Evolutionary conservation across 2,113 vertebrate species (phyloP).

Genomic region (Pungitius pungitius): DNA sequence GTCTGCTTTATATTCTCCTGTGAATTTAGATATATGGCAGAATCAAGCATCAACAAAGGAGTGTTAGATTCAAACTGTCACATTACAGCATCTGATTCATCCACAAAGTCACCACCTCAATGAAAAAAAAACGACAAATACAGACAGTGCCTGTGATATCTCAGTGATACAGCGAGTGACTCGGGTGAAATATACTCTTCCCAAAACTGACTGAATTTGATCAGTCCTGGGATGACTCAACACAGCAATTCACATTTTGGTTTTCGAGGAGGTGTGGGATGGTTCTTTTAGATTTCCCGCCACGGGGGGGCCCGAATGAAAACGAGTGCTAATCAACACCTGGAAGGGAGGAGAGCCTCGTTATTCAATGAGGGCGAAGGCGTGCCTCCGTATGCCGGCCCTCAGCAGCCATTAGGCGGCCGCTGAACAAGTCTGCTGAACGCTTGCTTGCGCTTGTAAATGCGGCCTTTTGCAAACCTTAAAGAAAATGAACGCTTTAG

Average conservation of each 20-base stretch:
- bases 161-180: background rate
- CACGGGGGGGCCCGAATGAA: background rate
- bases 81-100: background rate
- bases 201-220: background rate
- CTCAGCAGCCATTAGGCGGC: conserved; percentile 54
- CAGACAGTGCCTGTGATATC: background rate
- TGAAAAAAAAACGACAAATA: conserved; percentile 1
- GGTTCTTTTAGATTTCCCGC: conserved; percentile 11
- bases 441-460: conserved; percentile 1
- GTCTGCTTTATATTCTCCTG: conserved; percentile 20
- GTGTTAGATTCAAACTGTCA: background rate
- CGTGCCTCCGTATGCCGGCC: conserved; percentile 57
- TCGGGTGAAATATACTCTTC: background rate
- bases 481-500: background rate
- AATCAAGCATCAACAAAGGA: conserved; percentile 14
- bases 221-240: background rate
- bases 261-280: background rate
- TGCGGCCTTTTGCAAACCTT: background rate
- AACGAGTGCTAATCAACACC: conserved; percentile 44
- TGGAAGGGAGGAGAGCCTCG: conserved; percentile 55
- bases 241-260: background rate
- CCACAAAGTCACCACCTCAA: background rate
- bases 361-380: conserved; percentile 56
- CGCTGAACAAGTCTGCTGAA: conserved; percentile 27
- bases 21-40: conserved; percentile 1